Base-by-base conservation (phyloP, 2,888 invertebrate genomes). In the Latheticus oryzae region DNA sequence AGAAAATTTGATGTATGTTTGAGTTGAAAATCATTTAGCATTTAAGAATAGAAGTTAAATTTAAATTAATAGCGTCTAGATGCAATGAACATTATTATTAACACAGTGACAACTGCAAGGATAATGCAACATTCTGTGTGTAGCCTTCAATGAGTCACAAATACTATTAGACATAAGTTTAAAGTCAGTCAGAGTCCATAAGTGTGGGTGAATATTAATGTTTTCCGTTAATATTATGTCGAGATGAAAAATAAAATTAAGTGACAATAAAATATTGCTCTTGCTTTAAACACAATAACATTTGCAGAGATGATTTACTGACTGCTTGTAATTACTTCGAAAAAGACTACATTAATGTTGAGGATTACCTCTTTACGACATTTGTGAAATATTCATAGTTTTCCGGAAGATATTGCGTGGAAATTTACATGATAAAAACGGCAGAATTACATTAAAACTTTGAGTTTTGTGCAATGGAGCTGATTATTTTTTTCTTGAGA, bases 141-240 rank as follows among this genome's bases (percentile, higher is more conserved):
- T 16, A 42, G 30, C 19, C 28, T 38, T 50, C 50, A 42, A 33
- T 52, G 52, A 52, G 11, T 52, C 52, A 52, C 23, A 26, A 35
- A 17, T 35, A 51, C 40, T 42, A 51, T 51, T 51, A 42, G 52
- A 33, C 30, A 15, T 32, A 28, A 28, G 19, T 42, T n/a, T n/a
- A 45, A 45, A 45, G 30, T 45, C 32, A 37, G 26, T 38, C 26
- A 5, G n/a, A n/a, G 53, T 53, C 7, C 35, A 13, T 3, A 5
- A 17, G 50, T 58, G 64, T 64, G 64, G 64, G 64, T 58, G 64
- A 61, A 58, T 60, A 64, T 64, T 64, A 62, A 64, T 64, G 61
- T 24, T 51, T 60, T 55, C 60, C 61, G 60, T 62, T 64, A 64
- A 60, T 62, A 60, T 60, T 60, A 54, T 53, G 60, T 56, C 56